phyloP scores from a whole-genome alignment of 2,113 vertebrate species.

The Pimephales promelas region DNA sequence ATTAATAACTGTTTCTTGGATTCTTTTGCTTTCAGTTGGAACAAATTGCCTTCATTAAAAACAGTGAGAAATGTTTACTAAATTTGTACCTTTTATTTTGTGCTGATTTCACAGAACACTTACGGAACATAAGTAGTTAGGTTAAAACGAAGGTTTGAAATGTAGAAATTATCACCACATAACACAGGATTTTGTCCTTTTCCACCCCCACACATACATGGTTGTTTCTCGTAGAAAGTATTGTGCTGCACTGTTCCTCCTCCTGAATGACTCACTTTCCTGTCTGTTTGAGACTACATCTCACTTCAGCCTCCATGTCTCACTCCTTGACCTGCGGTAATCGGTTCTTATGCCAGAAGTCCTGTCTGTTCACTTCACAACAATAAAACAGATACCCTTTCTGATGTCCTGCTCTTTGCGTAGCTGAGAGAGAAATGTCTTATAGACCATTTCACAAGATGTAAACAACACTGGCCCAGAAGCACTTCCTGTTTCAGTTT shows the following conservation, averaged over 20 bases:
- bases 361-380: background rate
- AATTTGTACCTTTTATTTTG: background rate
- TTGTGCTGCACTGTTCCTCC: slow-evolving; percentile 12
- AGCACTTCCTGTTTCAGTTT: no score
- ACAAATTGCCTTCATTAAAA: background rate
- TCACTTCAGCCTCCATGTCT: background rate
- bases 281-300: background rate
- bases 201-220: background rate
- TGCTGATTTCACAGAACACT: background rate
- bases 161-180: slow-evolving; percentile 8
- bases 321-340: slow-evolving; percentile 5
- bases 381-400: background rate
- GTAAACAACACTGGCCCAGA: no score
- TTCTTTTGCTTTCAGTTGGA: background rate
- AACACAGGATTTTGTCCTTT: background rate
- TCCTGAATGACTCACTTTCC: slow-evolving; percentile 27
- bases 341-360: background rate
- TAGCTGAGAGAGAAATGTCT: background rate
- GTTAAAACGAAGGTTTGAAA: background rate
- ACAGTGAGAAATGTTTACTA: background rate
- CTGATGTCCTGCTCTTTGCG: background rate
- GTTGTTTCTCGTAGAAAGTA: background rate
- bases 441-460: no score
- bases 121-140: background rate
- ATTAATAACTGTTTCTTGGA: background rate